These are phyloP conservation scores for Liposcelis brunnea DNA, from an alignment of 2,888 invertebrate genomes.

Conservation along the genomic window DNA sequence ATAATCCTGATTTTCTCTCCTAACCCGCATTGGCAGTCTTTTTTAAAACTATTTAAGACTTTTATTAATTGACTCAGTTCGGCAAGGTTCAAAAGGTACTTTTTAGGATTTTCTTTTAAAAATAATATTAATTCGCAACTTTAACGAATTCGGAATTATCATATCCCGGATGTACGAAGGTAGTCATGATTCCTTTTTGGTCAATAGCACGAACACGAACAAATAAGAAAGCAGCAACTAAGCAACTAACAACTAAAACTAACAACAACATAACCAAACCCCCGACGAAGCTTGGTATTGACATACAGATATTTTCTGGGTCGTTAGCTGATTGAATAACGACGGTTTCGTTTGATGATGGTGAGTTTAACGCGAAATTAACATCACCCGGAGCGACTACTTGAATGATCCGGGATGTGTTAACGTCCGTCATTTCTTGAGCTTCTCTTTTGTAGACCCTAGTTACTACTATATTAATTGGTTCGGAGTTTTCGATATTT, in stretches of 20 bases:
- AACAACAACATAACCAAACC: constrained; percentile 67
- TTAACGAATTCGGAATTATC: constrained; percentile 68
- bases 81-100: no score
- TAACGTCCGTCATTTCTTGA: constrained; percentile 82
- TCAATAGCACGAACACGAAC: constrained; percentile 42
- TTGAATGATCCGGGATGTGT: constrained; percentile 71
- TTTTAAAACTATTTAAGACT: no score
- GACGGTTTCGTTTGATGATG: constrained; percentile 45
- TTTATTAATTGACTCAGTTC: no score
- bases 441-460: constrained; percentile 71
- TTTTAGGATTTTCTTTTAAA: no score
- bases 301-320: constrained; percentile 59
- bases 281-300: constrained; percentile 81
- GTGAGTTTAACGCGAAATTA: constrained; percentile 58
- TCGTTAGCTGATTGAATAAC: constrained; percentile 51
- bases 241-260: constrained; percentile 66
- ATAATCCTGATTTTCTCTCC: no score
- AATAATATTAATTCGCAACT: constrained; percentile 38
- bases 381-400: constrained; percentile 85
- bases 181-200: constrained; percentile 43
- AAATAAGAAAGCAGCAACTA: constrained; percentile 72
- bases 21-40: no score
- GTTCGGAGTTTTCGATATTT: constrained; percentile 20
- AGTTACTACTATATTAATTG: constrained; percentile 42
- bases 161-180: constrained; percentile 44